phyloP scores from a whole-genome alignment of 2,113 vertebrate genomes.

The Zosterops borbonicus region DNA sequence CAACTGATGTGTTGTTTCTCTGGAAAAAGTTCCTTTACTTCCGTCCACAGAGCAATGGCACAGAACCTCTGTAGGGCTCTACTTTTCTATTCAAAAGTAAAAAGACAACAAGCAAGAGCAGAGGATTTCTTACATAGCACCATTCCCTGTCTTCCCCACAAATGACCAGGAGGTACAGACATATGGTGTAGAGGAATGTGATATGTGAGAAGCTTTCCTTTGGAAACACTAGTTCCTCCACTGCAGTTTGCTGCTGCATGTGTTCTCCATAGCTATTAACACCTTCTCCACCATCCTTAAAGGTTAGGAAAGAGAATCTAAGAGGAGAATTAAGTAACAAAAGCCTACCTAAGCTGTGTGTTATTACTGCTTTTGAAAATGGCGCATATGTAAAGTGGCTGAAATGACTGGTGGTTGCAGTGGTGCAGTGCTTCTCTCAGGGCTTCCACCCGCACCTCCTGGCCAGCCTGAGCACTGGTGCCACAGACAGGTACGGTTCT shows the following conservation, averaged over 20 bases:
- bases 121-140: neutral
- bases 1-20: neutral
- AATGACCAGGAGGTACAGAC: neutral
- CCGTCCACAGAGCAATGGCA: fast-evolving
- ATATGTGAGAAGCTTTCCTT: neutral
- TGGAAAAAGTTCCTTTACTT: neutral
- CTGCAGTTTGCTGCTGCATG: neutral
- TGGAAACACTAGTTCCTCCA: fast-evolving
- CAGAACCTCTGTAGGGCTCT: neutral
- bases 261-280: neutral
- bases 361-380: neutral
- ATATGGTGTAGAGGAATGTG: fast-evolving
- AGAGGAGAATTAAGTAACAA: neutral
- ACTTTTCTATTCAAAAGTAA: neutral
- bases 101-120: neutral
- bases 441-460: too few relatives aligned
- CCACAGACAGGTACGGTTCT: too few relatives aligned
- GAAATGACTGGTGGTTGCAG: neutral
- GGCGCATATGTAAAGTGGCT: fast-evolving
- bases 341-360: neutral
- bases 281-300: neutral
- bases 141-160: neutral
- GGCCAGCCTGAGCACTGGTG: too few relatives aligned
- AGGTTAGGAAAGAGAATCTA: neutral
- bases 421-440: too few relatives aligned